These are phyloP conservation scores for Himalopsyche kuldschensis DNA, from an alignment of 2,888 invertebrate genomes.

Conservation along the genomic window DNA sequence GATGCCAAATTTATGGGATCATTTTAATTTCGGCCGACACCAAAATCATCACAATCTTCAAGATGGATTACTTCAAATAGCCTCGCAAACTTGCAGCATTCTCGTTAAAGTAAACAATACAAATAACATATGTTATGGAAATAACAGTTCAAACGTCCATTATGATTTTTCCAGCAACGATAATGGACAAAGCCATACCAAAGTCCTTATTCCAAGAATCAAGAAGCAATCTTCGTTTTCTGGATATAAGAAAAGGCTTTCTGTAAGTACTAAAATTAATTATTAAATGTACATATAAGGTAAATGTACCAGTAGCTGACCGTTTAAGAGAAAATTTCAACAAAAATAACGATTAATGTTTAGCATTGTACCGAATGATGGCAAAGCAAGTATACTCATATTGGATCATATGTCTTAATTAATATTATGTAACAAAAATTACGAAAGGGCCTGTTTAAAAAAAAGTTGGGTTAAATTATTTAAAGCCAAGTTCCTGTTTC, in stretches of 20 bases:
- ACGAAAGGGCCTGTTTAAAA: no score
- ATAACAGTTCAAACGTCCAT: constrained; percentile 65
- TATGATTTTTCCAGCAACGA: constrained; percentile 54
- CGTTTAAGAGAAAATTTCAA: no score
- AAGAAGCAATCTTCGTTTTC: constrained; percentile 56
- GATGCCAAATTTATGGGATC: constrained; percentile 68
- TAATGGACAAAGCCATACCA: constrained; percentile 47
- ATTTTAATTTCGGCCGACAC: constrained; percentile 58
- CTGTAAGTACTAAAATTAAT: constrained; percentile 57
- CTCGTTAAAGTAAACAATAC: constrained; percentile 77
- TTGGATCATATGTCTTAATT: no score
- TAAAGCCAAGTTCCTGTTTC: no score
- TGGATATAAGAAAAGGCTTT: constrained; percentile 63
- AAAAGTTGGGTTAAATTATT: no score
- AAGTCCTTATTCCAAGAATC: constrained; percentile 63
- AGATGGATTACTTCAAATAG: constrained; percentile 77
- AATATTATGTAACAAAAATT: no score
- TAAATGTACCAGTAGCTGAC: no score
- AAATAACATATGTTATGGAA: constrained; percentile 72
- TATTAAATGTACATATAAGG: neutral
- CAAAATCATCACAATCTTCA: constrained; percentile 67
- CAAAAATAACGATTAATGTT: no score
- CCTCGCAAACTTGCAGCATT: constrained; percentile 76
- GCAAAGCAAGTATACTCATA: no score
- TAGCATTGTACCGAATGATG: no score